Evolutionary conservation across 2,888 invertebrate species (phyloP).

Genomic region (Lissocephala sabroskyi): DNA sequence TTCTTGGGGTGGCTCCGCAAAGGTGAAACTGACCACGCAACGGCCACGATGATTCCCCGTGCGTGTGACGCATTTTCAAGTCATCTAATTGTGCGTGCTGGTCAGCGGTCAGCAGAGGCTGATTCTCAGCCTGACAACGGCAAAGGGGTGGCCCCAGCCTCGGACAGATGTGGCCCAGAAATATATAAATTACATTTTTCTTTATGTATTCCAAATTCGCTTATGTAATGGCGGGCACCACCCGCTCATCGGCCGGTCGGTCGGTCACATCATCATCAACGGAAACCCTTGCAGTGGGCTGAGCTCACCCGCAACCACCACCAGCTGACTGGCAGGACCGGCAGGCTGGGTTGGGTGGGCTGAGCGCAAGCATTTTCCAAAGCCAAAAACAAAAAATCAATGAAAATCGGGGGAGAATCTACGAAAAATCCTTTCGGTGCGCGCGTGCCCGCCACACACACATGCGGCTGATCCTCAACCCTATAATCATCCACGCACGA

Average conservation of each 20-base stretch:
- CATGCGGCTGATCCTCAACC: conserved; percentile 43
- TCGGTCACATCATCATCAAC: not conserved
- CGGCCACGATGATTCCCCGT: not conserved
- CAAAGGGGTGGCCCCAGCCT: conserved; percentile 7
- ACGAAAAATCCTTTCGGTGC: conserved; percentile 42
- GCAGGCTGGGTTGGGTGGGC: too few species aligned
- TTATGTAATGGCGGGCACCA: conserved; percentile 24
- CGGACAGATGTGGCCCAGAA: not conserved
- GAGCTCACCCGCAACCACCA: conserved; percentile 30
- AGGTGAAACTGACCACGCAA: conserved; percentile 18
- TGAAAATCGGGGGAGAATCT: conserved; percentile 10
- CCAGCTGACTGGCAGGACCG: conserved; percentile 3
- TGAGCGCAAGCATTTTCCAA: conserved; percentile 37
- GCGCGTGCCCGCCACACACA: conserved; percentile 44
- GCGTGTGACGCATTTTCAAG: conserved; percentile 28
- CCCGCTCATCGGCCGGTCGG: not conserved
- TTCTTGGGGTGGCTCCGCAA: conserved; percentile 44
- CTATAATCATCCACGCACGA: conserved; percentile 64
- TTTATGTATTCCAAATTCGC: not conserved
- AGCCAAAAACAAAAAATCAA: conserved; percentile 37
- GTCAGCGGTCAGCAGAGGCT: not conserved
- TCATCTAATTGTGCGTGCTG: conserved; percentile 38
- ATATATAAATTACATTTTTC: not conserved
- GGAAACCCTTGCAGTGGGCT: not conserved
- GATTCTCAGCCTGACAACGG: conserved; percentile 37